Evolutionary conservation across 1,140 invertebrate species (phyloP).

Genomic region (Neuroterus valhalla): DNA sequence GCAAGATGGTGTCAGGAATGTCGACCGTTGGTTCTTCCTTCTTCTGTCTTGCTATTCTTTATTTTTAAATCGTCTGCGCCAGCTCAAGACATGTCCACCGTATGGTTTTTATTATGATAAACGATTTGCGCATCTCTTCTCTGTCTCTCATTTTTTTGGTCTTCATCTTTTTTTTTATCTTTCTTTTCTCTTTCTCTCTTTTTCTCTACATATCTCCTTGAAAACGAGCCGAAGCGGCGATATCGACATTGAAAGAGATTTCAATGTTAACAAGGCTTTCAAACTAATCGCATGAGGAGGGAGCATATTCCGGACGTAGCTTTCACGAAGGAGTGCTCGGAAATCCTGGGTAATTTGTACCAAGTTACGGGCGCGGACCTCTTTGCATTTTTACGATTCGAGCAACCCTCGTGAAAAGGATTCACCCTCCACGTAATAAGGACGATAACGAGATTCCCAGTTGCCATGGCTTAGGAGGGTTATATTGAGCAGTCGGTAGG

Average conservation of each 20-base stretch:
- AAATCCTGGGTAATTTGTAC: slow-evolving; percentile 26
- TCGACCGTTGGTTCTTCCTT: too few species aligned
- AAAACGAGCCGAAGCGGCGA: background rate
- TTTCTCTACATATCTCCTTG: too few species aligned
- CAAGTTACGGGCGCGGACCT: background rate
- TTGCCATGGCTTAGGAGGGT: slow-evolving; percentile 37
- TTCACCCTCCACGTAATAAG: slow-evolving; percentile 55
- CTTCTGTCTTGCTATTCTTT: too few species aligned
- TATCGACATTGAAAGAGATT: background rate
- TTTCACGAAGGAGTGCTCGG: background rate
- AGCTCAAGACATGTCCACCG: background rate
- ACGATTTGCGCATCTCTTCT: background rate
- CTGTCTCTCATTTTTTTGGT: too few species aligned
- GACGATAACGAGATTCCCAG: slow-evolving; percentile 58
- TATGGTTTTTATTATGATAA: background rate
- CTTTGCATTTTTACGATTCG: slow-evolving; percentile 27
- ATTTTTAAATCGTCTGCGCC: too few species aligned
- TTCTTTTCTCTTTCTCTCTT: too few species aligned
- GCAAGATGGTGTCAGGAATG: too few species aligned
- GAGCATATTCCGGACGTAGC: slow-evolving; percentile 1
- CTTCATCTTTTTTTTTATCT: too few species aligned
- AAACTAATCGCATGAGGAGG: background rate
- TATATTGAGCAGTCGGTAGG: slow-evolving; percentile 35
- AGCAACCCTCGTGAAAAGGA: slow-evolving; percentile 45
- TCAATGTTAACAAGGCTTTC: background rate